Evolutionary conservation across 2,113 vertebrate species (phyloP).

Genomic region (Clarias gariepinus): DNA sequence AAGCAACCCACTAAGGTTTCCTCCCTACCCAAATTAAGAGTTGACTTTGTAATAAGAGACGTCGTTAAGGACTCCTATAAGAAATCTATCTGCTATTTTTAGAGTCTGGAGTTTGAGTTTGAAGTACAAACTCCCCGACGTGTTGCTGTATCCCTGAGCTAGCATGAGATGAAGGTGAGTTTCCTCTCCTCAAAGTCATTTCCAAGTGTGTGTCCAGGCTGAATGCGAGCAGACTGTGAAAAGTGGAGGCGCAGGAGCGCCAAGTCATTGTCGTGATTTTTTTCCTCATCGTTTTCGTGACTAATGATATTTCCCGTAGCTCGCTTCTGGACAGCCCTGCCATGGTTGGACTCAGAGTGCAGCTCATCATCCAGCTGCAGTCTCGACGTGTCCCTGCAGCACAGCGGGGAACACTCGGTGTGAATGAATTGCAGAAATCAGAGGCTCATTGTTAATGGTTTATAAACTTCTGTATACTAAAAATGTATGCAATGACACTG

Average conservation of each 20-base stretch:
- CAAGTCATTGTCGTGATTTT: conserved; percentile 54
- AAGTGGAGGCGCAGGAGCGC: conserved; percentile 45
- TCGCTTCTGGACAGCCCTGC: conserved; percentile 50
- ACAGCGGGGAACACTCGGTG: conserved; percentile 2
- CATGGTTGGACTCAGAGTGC: conserved; percentile 21
- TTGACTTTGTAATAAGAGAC: conserved; percentile 40
- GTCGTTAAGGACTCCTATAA: background rate
- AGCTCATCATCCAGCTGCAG: conserved; percentile 57
- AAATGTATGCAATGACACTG: background rate
- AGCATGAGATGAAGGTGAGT: conserved; percentile 25
- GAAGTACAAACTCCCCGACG: conserved; percentile 52
- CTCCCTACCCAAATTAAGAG: background rate
- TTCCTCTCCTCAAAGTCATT: conserved; percentile 14
- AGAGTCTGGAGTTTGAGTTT: background rate
- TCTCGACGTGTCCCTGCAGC: conserved; percentile 18
- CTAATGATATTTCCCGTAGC: conserved; percentile 40
- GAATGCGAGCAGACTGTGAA: background rate
- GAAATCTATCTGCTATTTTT: background rate
- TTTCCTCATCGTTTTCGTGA: conserved; percentile 31
- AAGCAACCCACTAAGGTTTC: background rate
- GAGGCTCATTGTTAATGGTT: background rate
- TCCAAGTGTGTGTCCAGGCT: background rate
- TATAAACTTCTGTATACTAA: background rate
- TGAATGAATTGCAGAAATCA: background rate
- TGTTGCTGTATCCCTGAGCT: conserved; percentile 3